phyloP scores from a whole-genome alignment of 2,888 invertebrate species.

The Eubasilissa splendida region DNA sequence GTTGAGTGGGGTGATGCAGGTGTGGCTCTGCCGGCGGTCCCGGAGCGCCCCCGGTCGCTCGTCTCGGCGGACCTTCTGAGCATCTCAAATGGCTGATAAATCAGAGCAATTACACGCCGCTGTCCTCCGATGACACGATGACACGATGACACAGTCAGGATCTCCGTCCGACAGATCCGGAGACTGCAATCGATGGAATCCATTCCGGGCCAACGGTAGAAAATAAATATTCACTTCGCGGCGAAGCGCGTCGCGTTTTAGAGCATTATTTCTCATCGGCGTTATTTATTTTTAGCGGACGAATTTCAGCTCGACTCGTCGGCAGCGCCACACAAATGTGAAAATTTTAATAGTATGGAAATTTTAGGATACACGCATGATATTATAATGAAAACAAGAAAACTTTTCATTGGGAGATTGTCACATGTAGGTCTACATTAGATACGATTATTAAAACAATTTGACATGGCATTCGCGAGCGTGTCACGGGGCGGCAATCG shows the following conservation, averaged over 20 bases:
- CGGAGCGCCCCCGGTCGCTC: background rate
- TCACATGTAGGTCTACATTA: conserved; percentile 59
- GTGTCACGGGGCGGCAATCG: conserved; percentile 53
- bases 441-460: conserved; percentile 58
- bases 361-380: conserved; percentile 56
- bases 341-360: conserved; percentile 53
- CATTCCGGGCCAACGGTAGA: too few species aligned
- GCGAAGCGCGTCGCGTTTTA: too few species aligned
- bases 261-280: too few species aligned
- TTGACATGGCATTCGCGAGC: conserved; percentile 49
- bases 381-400: conserved; percentile 56
- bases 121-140: too few species aligned
- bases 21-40: conserved; percentile 11
- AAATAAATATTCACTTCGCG: too few species aligned
- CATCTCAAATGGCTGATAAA: background rate
- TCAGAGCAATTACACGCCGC: background rate
- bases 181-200: too few species aligned
- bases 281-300: too few species aligned
- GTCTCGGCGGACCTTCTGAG: background rate
- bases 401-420: conserved; percentile 58
- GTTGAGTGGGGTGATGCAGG: conserved; percentile 45
- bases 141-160: too few species aligned
- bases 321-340: conserved; percentile 48
- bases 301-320: too few species aligned
- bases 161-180: too few species aligned